Conservation (phyloP, 2,888 invertebrate genomes). For the Leptinotarsa juncta region DNA sequence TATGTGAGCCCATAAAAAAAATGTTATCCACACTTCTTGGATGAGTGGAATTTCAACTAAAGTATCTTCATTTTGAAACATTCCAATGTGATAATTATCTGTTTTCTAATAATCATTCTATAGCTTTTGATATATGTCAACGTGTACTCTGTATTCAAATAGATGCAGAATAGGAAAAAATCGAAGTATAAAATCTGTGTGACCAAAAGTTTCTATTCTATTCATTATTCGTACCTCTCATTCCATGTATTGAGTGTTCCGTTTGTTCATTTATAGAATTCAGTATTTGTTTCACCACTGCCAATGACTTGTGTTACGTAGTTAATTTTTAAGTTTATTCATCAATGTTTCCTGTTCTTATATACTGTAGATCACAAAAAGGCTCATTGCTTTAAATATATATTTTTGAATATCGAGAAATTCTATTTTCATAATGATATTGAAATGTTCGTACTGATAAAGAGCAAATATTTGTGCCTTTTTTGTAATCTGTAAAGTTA, state of each 20-base stretch:
- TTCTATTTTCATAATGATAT: constrained; percentile 9
- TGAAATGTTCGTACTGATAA: constrained; percentile 14
- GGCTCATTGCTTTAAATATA: constrained; percentile 29
- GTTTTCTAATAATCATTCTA: no score
- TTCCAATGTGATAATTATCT: no score
- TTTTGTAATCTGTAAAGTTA: constrained; percentile 16
- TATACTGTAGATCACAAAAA: constrained; percentile 28
- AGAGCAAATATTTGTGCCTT: constrained; percentile 40
- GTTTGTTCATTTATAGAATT: constrained; percentile 30
- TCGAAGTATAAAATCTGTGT: background rate
- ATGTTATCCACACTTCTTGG: no score
- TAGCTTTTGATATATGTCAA: no score
- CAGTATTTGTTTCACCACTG: constrained; percentile 29
- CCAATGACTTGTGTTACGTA: constrained; percentile 33
- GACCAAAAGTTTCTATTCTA: background rate
- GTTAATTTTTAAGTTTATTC: constrained; percentile 26
- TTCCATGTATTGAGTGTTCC: constrained; percentile 3
- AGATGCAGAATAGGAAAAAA: background rate
- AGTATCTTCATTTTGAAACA: no score
- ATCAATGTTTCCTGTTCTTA: constrained; percentile 30
- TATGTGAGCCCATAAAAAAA: no score
- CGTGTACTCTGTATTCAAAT: background rate
- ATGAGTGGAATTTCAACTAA: no score
- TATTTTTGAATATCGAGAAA: background rate
- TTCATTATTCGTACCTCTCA: background rate